phyloP scores from a whole-genome alignment of 2,888 invertebrate genomes.

The Atethmia centrago region DNA sequence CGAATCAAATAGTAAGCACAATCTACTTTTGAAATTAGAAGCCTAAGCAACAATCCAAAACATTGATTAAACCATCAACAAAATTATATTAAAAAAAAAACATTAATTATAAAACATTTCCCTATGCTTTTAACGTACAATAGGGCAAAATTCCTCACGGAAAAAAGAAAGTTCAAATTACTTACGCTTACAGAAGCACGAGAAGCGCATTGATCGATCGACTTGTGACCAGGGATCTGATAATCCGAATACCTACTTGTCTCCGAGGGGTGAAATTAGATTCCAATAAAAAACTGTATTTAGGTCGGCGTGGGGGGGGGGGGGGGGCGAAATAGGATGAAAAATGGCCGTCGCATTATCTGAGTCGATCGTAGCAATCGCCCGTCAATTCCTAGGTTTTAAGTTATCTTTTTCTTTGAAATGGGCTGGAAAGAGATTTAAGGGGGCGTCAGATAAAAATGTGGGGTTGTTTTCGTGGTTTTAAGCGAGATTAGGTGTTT shows the following conservation, averaged over 20 bases:
- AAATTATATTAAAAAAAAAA: slow-evolving; percentile 39
- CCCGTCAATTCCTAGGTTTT: slow-evolving; percentile 48
- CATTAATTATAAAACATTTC: slow-evolving; percentile 48
- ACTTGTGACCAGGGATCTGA: slow-evolving; percentile 53
- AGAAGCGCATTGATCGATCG: slow-evolving; percentile 69
- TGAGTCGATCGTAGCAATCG: slow-evolving; percentile 43
- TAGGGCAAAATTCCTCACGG: slow-evolving; percentile 52
- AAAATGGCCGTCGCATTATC: slow-evolving; percentile 59
- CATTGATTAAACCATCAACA: slow-evolving; percentile 15
- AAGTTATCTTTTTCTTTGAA: slow-evolving; percentile 41
- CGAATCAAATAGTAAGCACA: background rate
- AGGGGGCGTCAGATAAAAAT: slow-evolving; percentile 16
- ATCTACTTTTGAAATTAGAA: background rate
- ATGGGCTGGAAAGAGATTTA: slow-evolving; percentile 19
- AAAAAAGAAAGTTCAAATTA: slow-evolving; percentile 66
- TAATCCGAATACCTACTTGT: slow-evolving; percentile 62
- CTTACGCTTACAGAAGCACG: slow-evolving; percentile 59
- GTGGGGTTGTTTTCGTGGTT: background rate
- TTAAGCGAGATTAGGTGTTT: slow-evolving; percentile 5
- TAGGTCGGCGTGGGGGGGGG: slow-evolving; percentile 34
- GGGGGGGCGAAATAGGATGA: slow-evolving; percentile 57
- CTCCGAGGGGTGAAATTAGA: slow-evolving; percentile 67
- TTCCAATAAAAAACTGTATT: slow-evolving; percentile 70
- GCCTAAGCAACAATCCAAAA: background rate
- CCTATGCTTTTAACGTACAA: slow-evolving; percentile 28